Conservation (phyloP, 2,113 vertebrate species). For the Oncorhynchus keta region DNA sequence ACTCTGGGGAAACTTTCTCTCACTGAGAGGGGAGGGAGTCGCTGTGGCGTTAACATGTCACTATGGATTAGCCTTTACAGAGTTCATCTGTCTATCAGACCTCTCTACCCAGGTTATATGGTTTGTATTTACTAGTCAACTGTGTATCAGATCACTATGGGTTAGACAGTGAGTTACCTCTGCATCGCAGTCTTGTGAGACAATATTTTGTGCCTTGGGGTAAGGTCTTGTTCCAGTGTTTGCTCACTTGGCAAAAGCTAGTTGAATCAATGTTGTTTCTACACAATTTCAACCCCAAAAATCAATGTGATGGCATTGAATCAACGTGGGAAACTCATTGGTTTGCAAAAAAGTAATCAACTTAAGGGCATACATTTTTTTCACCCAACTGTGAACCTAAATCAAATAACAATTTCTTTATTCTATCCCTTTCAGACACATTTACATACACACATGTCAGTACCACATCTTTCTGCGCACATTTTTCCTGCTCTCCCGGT, state of each 20-base stretch:
- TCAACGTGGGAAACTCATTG: no score
- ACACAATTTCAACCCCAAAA: no score
- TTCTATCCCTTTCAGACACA: no score
- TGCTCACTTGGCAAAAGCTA: neutral
- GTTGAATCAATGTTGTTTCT: no score
- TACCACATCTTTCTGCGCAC: neutral
- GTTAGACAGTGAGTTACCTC: constrained; percentile 3
- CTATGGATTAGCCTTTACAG: constrained; percentile 17
- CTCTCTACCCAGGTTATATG: neutral
- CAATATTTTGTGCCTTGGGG: neutral
- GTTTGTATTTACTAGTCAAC: no score
- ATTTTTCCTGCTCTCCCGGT: neutral
- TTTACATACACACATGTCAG: neutral
- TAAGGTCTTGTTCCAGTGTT: neutral
- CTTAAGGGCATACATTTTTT: no score
- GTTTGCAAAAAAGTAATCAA: no score
- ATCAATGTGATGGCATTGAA: no score
- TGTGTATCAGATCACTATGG: neutral
- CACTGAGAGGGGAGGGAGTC: neutral
- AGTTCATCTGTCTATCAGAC: constrained; percentile 2
- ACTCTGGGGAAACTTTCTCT: neutral
- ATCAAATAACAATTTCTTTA: no score
- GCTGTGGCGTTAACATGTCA: constrained; percentile 26
- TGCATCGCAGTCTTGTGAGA: neutral
- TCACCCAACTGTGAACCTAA: no score